Evolutionary conservation across 2,797 vertebrate genomes (phyloP), one percentile per base, ranked within the genome.

Genomic region (Leptodactylus fallax): DNA sequence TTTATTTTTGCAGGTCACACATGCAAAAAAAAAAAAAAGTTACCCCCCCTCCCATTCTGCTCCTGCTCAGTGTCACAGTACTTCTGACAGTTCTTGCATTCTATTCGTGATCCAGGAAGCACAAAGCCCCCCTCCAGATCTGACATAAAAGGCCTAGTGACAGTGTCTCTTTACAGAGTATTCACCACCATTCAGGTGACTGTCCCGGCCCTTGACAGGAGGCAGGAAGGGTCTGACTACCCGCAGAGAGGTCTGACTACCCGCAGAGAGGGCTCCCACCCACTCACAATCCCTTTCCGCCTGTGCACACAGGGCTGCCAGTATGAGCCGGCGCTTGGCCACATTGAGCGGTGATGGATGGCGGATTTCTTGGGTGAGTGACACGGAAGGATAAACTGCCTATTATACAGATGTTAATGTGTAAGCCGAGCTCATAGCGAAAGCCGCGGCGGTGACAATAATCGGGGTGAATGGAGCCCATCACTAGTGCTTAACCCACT

Each of bases 341-440:
- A 8, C 27, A 6, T 55, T 87, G n/a, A 36, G 74, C 74, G 14
- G 85, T 87, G 91, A 91, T 69, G 63, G 89, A 90, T 85, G 90
- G 89, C 12, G 55, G 81, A 85, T 7, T 65, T 91, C 90, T 91
- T 87, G 61, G 25, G 55, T 3, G 45, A 85, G 61, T 80, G 90
- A 91, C 90, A 90, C 60, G 89, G 21, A 53, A 79, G 72, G 51
- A 91, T 51, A 82, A 60, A 12, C 36, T 88, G 3, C 2, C 0
- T 85, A 85, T 85, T 88, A 72, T 88, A 60, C 36, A 53, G 63
- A 88, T 85, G 90, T 83, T 90, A 86, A 7, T 86, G 25, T 80
- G 45, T 17, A 36, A 79, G 36, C 53, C 88, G 87, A 86, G 27
- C 82, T 86, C 71, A 25, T 78, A 56, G 60, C 69, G 69, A 78